These are phyloP conservation scores for Chiroxiphia lanceolata DNA, from an alignment of 2,797 vertebrate species.

Conservation along the genomic window DNA sequence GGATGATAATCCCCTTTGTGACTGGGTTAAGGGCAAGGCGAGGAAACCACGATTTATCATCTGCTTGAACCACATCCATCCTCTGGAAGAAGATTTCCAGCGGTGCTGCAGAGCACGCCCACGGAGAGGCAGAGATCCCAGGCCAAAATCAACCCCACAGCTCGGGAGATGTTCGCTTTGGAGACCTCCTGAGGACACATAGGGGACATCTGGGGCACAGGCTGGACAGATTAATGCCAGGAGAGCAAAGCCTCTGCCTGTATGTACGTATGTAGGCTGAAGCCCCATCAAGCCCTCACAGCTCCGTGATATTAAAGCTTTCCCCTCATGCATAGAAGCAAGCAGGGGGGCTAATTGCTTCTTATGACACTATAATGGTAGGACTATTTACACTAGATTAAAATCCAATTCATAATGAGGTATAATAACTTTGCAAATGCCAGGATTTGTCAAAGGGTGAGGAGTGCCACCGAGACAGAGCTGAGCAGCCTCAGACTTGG, in stretches of 20 bases:
- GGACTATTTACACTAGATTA: conserved; percentile 80
- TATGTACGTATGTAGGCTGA: not conserved
- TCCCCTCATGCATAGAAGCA: conserved; percentile 63
- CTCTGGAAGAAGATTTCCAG: not conserved
- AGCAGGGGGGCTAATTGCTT: conserved; percentile 74
- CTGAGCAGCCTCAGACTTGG: not conserved
- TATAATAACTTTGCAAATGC: conserved; percentile 67
- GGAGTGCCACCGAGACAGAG: not conserved
- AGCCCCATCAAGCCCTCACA: conserved; percentile 50
- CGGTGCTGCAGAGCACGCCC: not conserved
- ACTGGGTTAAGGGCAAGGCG: not conserved
- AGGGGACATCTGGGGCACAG: accelerated
- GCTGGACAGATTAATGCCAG: not conserved
- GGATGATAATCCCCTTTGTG: conserved; percentile 45
- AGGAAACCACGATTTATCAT: conserved; percentile 8
- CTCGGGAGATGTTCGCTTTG: not conserved
- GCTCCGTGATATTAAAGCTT: conserved; percentile 50
- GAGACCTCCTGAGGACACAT: not conserved
- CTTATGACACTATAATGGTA: conserved; percentile 77
- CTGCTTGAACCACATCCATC: not conserved
- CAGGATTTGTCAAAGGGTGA: conserved; percentile 56
- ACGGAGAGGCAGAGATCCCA: not conserved
- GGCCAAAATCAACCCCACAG: accelerated
- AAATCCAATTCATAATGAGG: conserved; percentile 75
- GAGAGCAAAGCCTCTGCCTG: not conserved